Conservation (phyloP, 2,888 invertebrate genomes). For the Antheraea yamamai region DNA sequence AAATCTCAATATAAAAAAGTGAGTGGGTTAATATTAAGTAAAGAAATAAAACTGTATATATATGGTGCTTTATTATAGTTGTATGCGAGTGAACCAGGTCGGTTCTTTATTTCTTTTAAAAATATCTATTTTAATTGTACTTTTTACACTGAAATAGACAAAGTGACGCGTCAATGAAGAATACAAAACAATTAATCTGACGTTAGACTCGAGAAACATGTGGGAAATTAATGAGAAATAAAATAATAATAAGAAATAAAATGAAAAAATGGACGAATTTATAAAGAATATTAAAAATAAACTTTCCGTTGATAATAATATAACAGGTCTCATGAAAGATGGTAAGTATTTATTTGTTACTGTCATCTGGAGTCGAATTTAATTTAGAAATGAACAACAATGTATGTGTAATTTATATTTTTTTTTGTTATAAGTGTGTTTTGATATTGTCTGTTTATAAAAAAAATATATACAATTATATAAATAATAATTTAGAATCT, state of each 20-base stretch:
- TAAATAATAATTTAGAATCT: too few relatives aligned
- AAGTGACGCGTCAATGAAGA: neutral
- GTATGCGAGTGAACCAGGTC: neutral
- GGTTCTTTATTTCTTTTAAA: too few relatives aligned
- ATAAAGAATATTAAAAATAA: constrained; percentile 53
- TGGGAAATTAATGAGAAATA: too few relatives aligned
- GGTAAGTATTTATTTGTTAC: constrained; percentile 37
- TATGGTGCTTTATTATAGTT: too few relatives aligned
- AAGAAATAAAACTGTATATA: too few relatives aligned
- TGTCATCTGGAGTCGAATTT: constrained; percentile 6
- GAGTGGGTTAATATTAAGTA: too few relatives aligned
- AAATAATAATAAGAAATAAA: too few relatives aligned
- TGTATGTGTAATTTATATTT: neutral
- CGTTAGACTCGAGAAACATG: neutral
- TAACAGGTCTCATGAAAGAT: constrained; percentile 44
- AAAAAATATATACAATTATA: too few relatives aligned
- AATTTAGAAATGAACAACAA: neutral
- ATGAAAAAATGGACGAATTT: constrained; percentile 58
- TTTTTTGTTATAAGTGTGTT: neutral
- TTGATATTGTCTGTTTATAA: neutral
- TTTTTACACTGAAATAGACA: neutral
- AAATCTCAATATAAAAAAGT: too few relatives aligned
- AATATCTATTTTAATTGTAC: neutral
- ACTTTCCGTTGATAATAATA: constrained; percentile 44
- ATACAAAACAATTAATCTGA: neutral